Evolutionary conservation across 2,888 invertebrate genomes (phyloP).

Genomic region (Acanthosoma haemorrhoidale): DNA sequence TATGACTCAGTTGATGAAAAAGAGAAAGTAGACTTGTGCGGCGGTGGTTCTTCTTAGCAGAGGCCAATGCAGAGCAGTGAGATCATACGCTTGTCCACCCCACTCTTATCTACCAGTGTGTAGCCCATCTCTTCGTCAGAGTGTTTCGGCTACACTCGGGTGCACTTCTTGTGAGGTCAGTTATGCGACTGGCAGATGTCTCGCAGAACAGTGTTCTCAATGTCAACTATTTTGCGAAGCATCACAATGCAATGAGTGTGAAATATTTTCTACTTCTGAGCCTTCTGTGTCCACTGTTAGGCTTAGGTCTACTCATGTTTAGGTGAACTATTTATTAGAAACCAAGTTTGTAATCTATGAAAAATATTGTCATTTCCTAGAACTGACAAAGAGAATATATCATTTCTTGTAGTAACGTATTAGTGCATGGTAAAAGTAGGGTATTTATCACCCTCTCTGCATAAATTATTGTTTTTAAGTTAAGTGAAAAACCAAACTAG

Average conservation of each 20-base stretch:
- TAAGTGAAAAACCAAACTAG: no score
- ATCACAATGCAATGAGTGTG: background rate
- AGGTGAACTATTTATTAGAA: background rate
- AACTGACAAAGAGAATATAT: no score
- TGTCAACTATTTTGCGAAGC: slow-evolving; percentile 24
- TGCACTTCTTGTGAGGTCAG: slow-evolving; percentile 16
- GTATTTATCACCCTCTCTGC: no score
- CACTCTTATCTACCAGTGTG: slow-evolving; percentile 36
- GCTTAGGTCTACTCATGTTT: slow-evolving; percentile 19
- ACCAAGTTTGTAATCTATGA: no score
- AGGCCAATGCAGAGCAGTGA: slow-evolving; percentile 38
- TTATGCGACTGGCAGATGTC: slow-evolving; percentile 17
- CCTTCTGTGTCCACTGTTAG: background rate
- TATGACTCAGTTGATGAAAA: slow-evolving; percentile 71
- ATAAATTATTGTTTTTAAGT: no score
- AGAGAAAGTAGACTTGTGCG: slow-evolving; percentile 41
- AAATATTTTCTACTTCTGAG: background rate
- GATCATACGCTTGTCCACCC: slow-evolving; percentile 40
- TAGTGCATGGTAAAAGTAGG: no score
- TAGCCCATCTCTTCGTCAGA: background rate
- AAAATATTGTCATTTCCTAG: no score
- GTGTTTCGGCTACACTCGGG: background rate
- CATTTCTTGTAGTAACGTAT: no score
- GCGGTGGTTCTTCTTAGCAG: slow-evolving; percentile 38
- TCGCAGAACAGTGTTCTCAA: slow-evolving; percentile 20